A percentile compares a stretch with the other conserved stretches of the same genome.
Evolutionary conservation across 2,888 invertebrate species (phyloP).

Genomic region (Zygogramma bicolorata): DNA sequence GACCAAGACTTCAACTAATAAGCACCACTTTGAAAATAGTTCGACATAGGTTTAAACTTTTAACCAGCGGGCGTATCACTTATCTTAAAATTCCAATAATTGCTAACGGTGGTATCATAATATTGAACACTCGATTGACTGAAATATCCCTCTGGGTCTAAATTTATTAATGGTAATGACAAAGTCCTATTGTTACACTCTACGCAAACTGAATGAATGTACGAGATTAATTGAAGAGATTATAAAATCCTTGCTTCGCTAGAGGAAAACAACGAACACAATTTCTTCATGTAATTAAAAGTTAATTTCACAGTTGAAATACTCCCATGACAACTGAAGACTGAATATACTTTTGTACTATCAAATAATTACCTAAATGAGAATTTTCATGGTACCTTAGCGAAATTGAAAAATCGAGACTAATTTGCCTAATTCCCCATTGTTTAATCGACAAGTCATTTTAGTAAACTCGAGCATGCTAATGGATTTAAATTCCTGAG

Average conservation of each 20-base stretch:
- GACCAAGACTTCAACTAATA: no score
- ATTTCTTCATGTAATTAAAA: constrained; percentile 62
- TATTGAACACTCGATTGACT: no score
- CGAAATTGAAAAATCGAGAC: constrained; percentile 54
- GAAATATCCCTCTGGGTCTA: no score
- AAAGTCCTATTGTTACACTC: constrained; percentile 32
- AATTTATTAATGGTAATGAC: constrained; percentile 26
- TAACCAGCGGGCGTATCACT: no score
- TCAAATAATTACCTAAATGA: constrained; percentile 63
- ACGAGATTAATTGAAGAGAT: constrained; percentile 47
- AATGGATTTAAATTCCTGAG: constrained; percentile 16
- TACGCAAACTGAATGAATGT: constrained; percentile 26
- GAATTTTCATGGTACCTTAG: constrained; percentile 59
- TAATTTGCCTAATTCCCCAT: constrained; percentile 56
- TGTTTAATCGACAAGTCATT: constrained; percentile 50
- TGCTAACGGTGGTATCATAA: no score
- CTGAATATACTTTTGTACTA: constrained; percentile 54
- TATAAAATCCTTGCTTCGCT: constrained; percentile 46
- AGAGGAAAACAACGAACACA: constrained; percentile 52
- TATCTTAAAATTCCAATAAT: no score
- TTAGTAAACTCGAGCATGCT: constrained; percentile 34
- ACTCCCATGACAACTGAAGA: constrained; percentile 55
- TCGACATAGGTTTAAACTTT: no score
- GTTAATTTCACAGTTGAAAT: constrained; percentile 62
- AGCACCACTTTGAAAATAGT: no score